Evolutionary conservation across 2,888 invertebrate genomes (phyloP).

Genomic region (Cryptus armator): DNA sequence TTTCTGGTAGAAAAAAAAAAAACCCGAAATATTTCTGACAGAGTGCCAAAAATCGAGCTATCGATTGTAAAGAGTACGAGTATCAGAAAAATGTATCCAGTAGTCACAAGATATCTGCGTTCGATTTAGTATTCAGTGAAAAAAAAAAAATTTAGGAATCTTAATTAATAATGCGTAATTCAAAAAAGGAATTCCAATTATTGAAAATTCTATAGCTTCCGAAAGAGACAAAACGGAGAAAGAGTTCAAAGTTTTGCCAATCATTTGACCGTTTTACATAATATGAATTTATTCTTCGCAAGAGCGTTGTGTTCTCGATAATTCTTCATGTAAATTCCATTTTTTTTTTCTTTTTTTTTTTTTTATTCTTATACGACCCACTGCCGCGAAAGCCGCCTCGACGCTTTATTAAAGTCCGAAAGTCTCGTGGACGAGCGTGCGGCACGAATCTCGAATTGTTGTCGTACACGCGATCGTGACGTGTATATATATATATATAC

Average conservation of each 20-base stretch:
- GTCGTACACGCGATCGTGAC: conserved; percentile 30
- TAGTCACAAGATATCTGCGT: too few species aligned
- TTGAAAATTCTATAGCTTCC: neutral
- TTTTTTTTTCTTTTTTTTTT: neutral
- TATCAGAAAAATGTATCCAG: too few species aligned
- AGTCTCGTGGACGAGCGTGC: conserved; percentile 30
- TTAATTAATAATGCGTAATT: neutral
- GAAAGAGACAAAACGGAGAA: too few species aligned
- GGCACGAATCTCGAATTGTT: conserved; percentile 27
- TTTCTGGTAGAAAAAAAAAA: neutral
- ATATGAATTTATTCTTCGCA: conserved; percentile 19
- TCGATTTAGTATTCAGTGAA: too few species aligned
- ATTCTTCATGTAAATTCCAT: conserved; percentile 6
- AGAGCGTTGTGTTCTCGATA: conserved; percentile 25
- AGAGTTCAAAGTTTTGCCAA: neutral
- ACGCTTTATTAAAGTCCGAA: conserved; percentile 34
- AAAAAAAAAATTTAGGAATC: neutral
- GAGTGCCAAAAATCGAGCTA: too few species aligned
- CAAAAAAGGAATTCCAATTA: neutral
- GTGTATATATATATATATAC: neutral
- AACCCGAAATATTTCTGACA: neutral
- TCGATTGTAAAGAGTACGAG: too few species aligned
- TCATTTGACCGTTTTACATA: neutral
- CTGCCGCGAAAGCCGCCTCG: conserved; percentile 10
- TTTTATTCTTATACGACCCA: conserved; percentile 40